Conservation (phyloP, 2,113 vertebrate species). For the Scolopax mira region DNA sequence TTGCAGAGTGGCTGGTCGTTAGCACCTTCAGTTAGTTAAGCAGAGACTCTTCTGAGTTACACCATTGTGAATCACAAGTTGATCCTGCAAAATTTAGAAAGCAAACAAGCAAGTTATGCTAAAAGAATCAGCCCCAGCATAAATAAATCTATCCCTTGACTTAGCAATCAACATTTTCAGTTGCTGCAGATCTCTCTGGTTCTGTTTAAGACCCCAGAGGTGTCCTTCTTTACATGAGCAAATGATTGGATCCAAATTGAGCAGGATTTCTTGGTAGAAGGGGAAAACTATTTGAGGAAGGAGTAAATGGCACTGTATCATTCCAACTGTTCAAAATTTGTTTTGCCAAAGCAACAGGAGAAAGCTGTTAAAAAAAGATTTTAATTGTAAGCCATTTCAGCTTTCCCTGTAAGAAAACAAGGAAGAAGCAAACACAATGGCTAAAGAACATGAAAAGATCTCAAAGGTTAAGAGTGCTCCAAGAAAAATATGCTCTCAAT, state of each 20-base stretch:
- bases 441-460: conserved; percentile 46
- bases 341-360: conserved; percentile 52
- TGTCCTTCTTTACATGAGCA: neutral
- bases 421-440: conserved; percentile 50
- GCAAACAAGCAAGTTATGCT: neutral
- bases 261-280: conserved; percentile 2
- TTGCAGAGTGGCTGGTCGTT: neutral
- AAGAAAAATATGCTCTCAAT: conserved; percentile 50
- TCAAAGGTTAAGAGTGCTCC: conserved; percentile 48
- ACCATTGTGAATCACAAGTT: neutral
- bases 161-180: neutral
- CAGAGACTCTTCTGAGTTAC: neutral
- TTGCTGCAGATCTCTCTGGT: neutral
- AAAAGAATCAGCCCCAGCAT: neutral
- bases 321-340: conserved; percentile 26
- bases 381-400: conserved; percentile 1
- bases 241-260: neutral
- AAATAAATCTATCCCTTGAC: neutral
- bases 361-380: conserved; percentile 59
- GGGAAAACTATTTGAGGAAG: neutral
- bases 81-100: neutral
- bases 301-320: neutral
- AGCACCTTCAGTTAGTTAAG: neutral
- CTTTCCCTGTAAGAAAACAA: conserved; percentile 26
- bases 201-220: neutral